Percentiles rank a stretch among this genome's conserved stretches.
Evolutionary conservation across 2,888 invertebrate species (phyloP).

Genomic region (Rotaria magnacalcarata): DNA sequence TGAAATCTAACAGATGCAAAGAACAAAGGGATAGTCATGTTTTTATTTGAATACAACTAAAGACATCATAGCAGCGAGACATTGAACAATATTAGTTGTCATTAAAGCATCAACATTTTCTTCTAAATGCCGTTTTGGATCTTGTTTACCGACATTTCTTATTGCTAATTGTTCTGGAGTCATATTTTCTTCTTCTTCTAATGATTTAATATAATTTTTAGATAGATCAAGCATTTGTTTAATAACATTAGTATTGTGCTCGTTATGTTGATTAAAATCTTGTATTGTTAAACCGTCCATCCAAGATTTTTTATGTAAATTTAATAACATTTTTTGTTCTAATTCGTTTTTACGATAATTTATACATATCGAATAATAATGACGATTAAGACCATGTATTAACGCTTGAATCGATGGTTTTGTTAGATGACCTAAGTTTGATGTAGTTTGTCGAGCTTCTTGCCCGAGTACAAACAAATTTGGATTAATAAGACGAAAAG

Average conservation of each 20-base stretch:
- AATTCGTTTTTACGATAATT: conserved; percentile 97
- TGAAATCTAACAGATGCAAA: neutral
- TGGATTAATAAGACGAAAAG: conserved; percentile 95
- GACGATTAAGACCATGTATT: conserved; percentile 94
- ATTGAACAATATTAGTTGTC: conserved; percentile 95
- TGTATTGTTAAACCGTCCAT: conserved; percentile 58
- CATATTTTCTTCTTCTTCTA: conserved; percentile 99
- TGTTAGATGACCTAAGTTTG: conserved; percentile 93
- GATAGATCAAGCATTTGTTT: conserved; percentile 93
- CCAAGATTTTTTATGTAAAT: conserved; percentile 88
- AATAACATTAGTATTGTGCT: conserved; percentile 85
- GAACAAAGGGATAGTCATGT: neutral
- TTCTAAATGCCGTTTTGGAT: conserved; percentile 96
- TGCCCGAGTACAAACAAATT: conserved; percentile 98
- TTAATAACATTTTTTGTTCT: conserved; percentile 97
- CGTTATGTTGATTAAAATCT: conserved; percentile 74
- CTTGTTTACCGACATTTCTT: conserved; percentile 90
- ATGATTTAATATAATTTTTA: conserved; percentile 91
- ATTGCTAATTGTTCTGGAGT: conserved; percentile 97
- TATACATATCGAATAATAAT: conserved; percentile 98
- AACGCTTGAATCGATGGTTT: conserved; percentile 98
- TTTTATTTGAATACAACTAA: conserved; percentile 45
- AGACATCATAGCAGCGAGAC: conserved; percentile 78
- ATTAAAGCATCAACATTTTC: conserved; percentile 93
- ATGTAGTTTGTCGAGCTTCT: conserved; percentile 96